phyloP scores from a whole-genome alignment of 2,113 vertebrate species.

The Podocnemis expansa region DNA sequence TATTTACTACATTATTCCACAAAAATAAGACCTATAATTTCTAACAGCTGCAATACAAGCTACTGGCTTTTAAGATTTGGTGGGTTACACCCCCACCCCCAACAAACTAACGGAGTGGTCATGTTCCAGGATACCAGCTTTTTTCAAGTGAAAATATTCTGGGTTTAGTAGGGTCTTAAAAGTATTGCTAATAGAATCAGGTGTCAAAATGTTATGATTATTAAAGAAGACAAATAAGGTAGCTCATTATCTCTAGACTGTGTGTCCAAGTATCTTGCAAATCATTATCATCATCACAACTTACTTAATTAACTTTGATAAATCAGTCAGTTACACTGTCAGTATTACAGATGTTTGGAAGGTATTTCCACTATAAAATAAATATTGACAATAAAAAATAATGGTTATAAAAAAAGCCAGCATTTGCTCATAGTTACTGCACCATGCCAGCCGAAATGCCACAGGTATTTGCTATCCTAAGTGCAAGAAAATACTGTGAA shows the following conservation, averaged over 20 bases:
- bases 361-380: not conserved
- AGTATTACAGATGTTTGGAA: not conserved
- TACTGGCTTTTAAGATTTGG: constrained; percentile 43
- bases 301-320: constrained; percentile 19
- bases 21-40: not conserved
- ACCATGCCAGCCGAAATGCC: not conserved
- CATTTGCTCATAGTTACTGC: not conserved
- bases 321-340: not conserved
- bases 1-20: not conserved
- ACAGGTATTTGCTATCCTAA: not conserved
- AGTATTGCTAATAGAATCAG: not conserved
- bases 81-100: too few relatives aligned
- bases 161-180: not conserved
- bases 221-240: not conserved
- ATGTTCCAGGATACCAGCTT: not conserved
- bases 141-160: not conserved
- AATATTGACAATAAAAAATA: not conserved
- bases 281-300: not conserved
- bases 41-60: constrained; percentile 11
- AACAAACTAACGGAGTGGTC: too few relatives aligned
- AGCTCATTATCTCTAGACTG: not conserved
- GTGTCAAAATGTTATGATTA: not conserved
- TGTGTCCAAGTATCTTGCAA: not conserved
- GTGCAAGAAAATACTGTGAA: not conserved
- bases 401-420: not conserved